These are phyloP conservation scores for Molossus molossus DNA, from an alignment of 2,797 vertebrate species.

Conservation along the genomic window DNA sequence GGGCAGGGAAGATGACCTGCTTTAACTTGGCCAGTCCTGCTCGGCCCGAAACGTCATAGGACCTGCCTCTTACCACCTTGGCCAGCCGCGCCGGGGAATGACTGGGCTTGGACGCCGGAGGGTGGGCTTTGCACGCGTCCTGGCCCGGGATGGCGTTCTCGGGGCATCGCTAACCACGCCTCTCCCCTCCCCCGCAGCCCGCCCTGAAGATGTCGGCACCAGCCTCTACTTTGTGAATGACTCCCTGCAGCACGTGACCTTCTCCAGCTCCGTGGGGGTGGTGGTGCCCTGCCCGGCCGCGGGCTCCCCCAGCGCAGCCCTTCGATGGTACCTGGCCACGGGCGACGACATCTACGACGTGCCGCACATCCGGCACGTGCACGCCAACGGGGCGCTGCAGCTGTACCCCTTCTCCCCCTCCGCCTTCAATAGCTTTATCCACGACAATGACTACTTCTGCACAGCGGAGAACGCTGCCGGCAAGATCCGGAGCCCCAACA, in stretches of 20 bases:
- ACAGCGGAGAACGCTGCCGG: constrained; percentile 98
- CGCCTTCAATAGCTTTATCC: constrained; percentile 99
- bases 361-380: constrained; percentile 98
- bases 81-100: no score
- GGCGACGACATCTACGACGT: constrained; percentile 99
- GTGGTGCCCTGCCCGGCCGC: constrained; percentile 99
- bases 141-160: accelerated
- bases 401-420: constrained; percentile 99
- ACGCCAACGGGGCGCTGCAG: constrained; percentile 99
- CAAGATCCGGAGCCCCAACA: constrained; percentile 98
- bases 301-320: constrained; percentile 97
- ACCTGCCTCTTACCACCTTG: neutral
- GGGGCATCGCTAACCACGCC: accelerated
- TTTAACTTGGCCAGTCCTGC: no score
- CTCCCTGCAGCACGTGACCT: constrained; percentile 99
- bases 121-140: neutral
- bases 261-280: constrained; percentile 99
- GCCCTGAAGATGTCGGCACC: constrained; percentile 97
- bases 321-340: constrained; percentile 99
- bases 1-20: neutral
- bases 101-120: accelerated
- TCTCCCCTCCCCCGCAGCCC: constrained; percentile 91
- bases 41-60: neutral
- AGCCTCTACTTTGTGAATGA: constrained; percentile 99
- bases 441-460: constrained; percentile 99